phyloP scores from a whole-genome alignment of 2,113 vertebrate genomes.

The Deroptyus accipitrinus region DNA sequence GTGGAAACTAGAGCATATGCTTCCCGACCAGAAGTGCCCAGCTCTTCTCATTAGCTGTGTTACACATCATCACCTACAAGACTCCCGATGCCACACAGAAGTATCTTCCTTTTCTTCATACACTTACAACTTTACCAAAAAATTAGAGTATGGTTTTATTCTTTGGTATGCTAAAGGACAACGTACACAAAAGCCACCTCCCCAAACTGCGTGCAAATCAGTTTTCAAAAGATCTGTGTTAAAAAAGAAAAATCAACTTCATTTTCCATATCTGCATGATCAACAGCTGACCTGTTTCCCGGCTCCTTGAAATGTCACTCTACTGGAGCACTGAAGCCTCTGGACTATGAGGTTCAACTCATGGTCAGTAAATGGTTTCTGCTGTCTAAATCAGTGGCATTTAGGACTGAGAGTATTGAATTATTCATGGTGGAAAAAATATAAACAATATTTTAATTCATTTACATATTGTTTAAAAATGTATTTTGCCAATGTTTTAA shows the following conservation, averaged over 20 bases:
- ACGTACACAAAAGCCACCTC: neutral
- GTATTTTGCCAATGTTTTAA: neutral
- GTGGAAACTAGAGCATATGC: neutral
- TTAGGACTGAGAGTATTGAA: neutral
- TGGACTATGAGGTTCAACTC: neutral
- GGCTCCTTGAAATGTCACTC: neutral
- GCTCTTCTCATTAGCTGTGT: neutral
- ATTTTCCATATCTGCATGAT: neutral
- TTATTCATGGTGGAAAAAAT: neutral
- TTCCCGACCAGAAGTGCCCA: rapidly evolving
- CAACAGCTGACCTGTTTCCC: neutral
- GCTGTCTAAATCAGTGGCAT: neutral
- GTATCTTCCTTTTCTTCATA: neutral
- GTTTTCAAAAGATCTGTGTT: neutral
- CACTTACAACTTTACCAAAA: neutral
- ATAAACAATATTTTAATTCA: neutral
- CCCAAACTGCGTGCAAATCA: neutral
- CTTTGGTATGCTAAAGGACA: rapidly evolving
- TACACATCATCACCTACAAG: neutral
- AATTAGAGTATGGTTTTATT: neutral
- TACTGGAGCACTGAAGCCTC: neutral
- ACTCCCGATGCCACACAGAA: neutral
- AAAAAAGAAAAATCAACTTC: neutral
- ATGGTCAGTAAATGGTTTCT: neutral
- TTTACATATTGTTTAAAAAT: neutral